These are phyloP conservation scores for Opisthograptis luteolata DNA, from an alignment of 2,888 invertebrate genomes.

Conservation along the genomic window DNA sequence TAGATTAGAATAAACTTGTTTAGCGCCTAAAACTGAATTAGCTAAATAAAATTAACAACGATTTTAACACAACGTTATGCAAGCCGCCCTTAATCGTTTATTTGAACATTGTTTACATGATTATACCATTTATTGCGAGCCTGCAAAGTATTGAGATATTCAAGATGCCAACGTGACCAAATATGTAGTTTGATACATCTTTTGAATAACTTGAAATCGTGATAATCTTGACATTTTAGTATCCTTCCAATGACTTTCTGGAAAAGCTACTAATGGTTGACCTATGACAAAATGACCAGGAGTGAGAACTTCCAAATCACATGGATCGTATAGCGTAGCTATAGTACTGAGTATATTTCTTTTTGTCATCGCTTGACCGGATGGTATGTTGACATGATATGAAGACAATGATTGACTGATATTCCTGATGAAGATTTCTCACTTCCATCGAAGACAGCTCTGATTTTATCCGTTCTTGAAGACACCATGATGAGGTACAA, in stretches of 20 bases:
- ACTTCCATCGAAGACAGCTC: too few species aligned
- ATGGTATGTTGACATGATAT: conserved; percentile 13
- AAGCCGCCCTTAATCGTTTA: too few species aligned
- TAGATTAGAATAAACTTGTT: too few species aligned
- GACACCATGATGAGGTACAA: neutral
- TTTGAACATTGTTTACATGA: neutral
- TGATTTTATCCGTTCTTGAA: too few species aligned
- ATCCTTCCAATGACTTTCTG: neutral
- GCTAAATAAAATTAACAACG: too few species aligned
- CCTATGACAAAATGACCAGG: conserved; percentile 10
- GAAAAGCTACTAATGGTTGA: conserved; percentile 5
- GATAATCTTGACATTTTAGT: neutral
- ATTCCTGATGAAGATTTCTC: too few species aligned
- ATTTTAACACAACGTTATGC: too few species aligned
- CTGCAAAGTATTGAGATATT: conserved; percentile 1
- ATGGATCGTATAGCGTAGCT: conserved; percentile 1
- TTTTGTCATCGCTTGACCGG: conserved; percentile 1
- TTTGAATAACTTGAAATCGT: conserved; percentile 6
- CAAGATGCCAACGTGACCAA: neutral
- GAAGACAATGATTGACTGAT: neutral
- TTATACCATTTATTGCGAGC: conserved; percentile 2
- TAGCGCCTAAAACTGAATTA: too few species aligned
- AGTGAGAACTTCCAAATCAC: conserved; percentile 1
- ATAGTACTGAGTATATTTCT: conserved; percentile 5
- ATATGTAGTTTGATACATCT: conserved; percentile 1